phyloP scores from a whole-genome alignment of 2,797 vertebrate species.

The Philypnodon macrostomus region DNA sequence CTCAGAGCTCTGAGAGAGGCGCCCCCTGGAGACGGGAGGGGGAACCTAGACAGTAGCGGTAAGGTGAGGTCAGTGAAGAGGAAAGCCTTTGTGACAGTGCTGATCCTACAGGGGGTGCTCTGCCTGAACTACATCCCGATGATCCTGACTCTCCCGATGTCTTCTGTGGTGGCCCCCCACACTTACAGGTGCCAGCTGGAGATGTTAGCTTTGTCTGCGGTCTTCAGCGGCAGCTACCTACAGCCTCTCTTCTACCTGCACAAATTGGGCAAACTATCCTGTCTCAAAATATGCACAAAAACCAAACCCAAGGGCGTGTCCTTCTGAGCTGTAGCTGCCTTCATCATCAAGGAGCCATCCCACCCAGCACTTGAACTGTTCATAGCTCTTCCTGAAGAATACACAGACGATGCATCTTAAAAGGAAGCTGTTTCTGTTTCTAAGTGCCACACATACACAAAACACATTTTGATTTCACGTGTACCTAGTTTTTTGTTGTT shows the following conservation, averaged over 20 bases:
- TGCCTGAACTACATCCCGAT: slow-evolving; percentile 21
- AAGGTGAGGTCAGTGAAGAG: slow-evolving; percentile 18
- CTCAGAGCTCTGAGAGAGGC: slow-evolving; percentile 10
- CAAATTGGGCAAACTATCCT: slow-evolving; percentile 11
- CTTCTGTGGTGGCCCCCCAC: fast-evolving
- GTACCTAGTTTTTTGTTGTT: no score
- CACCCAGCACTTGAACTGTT: no score
- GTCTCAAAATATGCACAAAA: no score
- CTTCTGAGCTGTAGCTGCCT: no score
- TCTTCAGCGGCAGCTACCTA: slow-evolving; percentile 17
- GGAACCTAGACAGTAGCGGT: no score
- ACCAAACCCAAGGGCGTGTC: no score
- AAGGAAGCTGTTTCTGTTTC: no score
- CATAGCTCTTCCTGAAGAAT: no score
- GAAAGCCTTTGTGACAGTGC: slow-evolving; percentile 20
- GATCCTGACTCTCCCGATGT: background rate
- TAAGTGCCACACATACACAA: no score
- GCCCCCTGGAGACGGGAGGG: slow-evolving; percentile 13
- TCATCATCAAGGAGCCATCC: no score
- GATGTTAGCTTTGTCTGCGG: background rate
- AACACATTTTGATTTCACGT: no score
- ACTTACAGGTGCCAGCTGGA: background rate
- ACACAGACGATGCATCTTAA: no score
- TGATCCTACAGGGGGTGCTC: slow-evolving; percentile 19
- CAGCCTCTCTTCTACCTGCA: slow-evolving; percentile 38